Conservation (phyloP, 2,113 vertebrate genomes). For the Gymnocephalus cernua region DNA sequence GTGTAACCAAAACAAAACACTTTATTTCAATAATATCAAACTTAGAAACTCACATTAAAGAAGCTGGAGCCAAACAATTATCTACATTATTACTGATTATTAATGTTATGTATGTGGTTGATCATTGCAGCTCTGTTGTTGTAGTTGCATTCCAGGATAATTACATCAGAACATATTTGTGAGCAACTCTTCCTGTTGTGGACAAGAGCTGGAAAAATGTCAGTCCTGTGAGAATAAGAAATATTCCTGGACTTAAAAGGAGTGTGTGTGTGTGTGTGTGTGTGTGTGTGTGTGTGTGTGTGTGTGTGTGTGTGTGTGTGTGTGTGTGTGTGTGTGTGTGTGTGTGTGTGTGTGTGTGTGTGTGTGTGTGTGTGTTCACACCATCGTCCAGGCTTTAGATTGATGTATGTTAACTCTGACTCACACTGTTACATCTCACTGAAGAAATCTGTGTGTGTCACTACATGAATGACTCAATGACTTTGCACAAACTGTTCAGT, state of each 20-base stretch:
- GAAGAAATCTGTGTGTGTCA: constrained; percentile 11
- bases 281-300: constrained; percentile 3
- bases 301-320: neutral
- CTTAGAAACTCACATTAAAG: neutral
- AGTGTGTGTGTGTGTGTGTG: constrained; percentile 18
- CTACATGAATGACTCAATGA: constrained; percentile 16
- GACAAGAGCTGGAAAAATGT: constrained; percentile 53
- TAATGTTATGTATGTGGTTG: neutral
- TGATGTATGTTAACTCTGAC: constrained; percentile 13
- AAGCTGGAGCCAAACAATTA: neutral
- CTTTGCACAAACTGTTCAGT: constrained; percentile 30
- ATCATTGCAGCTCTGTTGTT: neutral
- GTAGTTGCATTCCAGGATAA: constrained; percentile 35
- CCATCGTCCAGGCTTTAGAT: neutral
- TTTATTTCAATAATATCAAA: neutral
- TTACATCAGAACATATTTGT: constrained; percentile 39
- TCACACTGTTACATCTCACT: constrained; percentile 16
- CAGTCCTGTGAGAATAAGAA: constrained; percentile 45
- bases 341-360: constrained; percentile 19
- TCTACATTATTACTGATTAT: neutral
- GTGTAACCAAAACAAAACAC: neutral
- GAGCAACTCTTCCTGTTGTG: constrained; percentile 68
- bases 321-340: neutral
- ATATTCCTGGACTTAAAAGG: constrained; percentile 40
- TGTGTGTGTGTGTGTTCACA: neutral